phyloP scores from a whole-genome alignment of 2,797 vertebrate species.

The Astyanax mexicanus region DNA sequence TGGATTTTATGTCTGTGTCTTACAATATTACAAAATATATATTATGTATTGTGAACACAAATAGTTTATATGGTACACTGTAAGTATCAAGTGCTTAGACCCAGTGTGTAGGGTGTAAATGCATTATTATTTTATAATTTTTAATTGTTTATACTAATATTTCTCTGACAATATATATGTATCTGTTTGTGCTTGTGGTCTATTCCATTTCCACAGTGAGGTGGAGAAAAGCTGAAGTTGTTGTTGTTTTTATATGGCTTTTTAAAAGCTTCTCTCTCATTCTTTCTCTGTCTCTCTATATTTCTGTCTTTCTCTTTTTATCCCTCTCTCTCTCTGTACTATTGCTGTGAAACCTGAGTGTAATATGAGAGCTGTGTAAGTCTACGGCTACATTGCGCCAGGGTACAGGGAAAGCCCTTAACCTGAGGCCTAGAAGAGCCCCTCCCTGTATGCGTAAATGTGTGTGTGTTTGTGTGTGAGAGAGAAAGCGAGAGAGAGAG shows the following conservation, averaged over 20 bases:
- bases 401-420: slow-evolving; percentile 32
- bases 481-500: background rate
- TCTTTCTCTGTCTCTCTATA: slow-evolving; percentile 40
- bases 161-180: no score
- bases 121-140: no score
- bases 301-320: background rate
- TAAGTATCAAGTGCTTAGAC: no score
- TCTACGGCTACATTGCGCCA: slow-evolving; percentile 35
- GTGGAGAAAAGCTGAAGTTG: slow-evolving; percentile 17
- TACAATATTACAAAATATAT: no score
- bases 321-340: slow-evolving; percentile 25
- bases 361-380: slow-evolving; percentile 38
- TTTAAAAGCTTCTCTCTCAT: slow-evolving; percentile 33
- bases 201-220: slow-evolving; percentile 5
- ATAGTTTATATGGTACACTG: no score
- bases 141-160: no score
- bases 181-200: slow-evolving; percentile 20
- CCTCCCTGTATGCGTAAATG: background rate
- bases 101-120: no score
- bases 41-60: no score
- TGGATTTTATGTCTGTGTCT: no score
- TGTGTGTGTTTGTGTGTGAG: background rate
- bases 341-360: slow-evolving; percentile 44
- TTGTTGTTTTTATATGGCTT: slow-evolving; percentile 26
- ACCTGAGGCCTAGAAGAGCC: slow-evolving; percentile 38